Evolutionary conservation across 2,888 invertebrate genomes (phyloP).

Genomic region (Cerastis rubricosa): DNA sequence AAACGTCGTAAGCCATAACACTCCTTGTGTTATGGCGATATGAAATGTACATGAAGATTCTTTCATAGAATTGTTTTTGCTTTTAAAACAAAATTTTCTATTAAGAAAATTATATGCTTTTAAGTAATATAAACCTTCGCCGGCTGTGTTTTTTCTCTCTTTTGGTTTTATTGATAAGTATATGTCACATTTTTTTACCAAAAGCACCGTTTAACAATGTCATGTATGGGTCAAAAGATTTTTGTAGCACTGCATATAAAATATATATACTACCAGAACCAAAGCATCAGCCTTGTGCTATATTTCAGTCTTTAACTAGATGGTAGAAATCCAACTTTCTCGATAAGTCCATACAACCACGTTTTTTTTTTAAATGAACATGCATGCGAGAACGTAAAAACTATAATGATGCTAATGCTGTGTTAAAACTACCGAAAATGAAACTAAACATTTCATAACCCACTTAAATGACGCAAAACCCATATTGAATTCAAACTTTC

Average conservation of each 20-base stretch:
- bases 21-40: background rate
- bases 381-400: background rate
- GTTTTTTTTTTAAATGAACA: background rate
- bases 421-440: background rate
- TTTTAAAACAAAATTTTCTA: background rate
- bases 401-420: background rate
- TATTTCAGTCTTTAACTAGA: background rate
- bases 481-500: conserved; percentile 26
- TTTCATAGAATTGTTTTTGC: background rate
- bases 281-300: background rate
- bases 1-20: no score
- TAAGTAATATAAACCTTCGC: background rate
- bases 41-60: background rate
- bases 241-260: background rate
- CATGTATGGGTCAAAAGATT: no score
- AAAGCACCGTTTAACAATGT: no score
- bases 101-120: background rate
- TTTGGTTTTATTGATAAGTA: no score
- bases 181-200: no score
- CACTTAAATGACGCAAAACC: conserved; percentile 5
- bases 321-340: background rate
- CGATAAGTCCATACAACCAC: background rate
- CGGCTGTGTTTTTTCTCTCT: no score
- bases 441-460: background rate
- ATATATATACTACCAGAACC: background rate